phyloP scores from a whole-genome alignment of 2,888 invertebrate genomes.

The Idaea aversata region DNA sequence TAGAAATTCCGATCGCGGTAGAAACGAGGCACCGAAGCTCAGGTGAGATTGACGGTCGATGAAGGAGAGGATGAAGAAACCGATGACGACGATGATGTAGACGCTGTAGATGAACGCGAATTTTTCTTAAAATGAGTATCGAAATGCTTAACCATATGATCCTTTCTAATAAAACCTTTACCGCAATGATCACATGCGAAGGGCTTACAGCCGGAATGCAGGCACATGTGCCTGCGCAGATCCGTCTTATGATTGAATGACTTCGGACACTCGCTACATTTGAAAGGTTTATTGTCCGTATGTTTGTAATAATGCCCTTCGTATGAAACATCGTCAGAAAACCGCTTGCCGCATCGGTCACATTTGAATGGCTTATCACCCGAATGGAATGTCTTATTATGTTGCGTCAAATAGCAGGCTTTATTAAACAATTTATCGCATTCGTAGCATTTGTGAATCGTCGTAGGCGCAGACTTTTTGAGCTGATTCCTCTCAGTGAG shows the following conservation, averaged over 20 bases:
- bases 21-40: conserved; percentile 11
- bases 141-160: conserved; percentile 93
- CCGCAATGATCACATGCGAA: conserved; percentile 90
- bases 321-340: conserved; percentile 85
- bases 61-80: conserved; percentile 40
- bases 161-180: conserved; percentile 94
- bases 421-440: conserved; percentile 93
- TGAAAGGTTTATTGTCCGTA: conserved; percentile 90
- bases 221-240: conserved; percentile 90
- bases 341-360: conserved; percentile 91
- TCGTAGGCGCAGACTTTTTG: conserved; percentile 51
- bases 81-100: conserved; percentile 47
- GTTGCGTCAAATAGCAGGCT: conserved; percentile 93
- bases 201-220: conserved; percentile 92
- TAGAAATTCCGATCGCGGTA: conserved; percentile 14
- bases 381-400: conserved; percentile 93
- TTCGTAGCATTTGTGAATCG: conserved; percentile 85
- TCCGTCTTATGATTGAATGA: conserved; percentile 96
- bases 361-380: conserved; percentile 94
- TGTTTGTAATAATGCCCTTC: conserved; percentile 89
- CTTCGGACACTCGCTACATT: conserved; percentile 91
- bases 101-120: conserved; percentile 55
- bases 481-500: conserved; percentile 68
- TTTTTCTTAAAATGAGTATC: conserved; percentile 88
- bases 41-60: conserved; percentile 29